phyloP scores from a whole-genome alignment of 2,113 vertebrate species.

The Pardalotus punctatus region DNA sequence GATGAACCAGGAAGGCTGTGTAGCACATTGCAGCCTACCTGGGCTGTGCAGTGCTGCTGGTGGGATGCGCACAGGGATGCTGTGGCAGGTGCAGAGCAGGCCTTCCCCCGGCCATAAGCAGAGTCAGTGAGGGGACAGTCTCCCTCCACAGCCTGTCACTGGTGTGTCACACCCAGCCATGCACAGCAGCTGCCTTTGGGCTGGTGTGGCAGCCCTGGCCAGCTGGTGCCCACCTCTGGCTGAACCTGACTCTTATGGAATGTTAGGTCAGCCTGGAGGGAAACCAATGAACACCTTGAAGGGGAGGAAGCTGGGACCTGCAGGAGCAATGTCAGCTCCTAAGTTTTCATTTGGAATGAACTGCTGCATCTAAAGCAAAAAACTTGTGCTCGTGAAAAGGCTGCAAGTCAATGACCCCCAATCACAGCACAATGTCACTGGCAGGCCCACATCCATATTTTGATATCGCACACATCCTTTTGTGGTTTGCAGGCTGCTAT shows the following conservation, averaged over 20 bases:
- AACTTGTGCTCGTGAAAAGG: background rate
- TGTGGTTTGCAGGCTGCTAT: background rate
- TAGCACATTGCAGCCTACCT: background rate
- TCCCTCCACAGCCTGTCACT: background rate
- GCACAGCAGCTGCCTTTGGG: background rate
- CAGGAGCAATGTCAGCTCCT: background rate
- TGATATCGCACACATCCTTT: background rate
- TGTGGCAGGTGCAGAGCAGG: background rate
- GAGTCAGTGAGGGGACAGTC: no score
- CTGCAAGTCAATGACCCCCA: background rate
- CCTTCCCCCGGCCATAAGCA: background rate
- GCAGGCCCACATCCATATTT: background rate
- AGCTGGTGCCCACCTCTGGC: background rate
- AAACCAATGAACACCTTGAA: background rate
- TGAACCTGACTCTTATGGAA: rapidly evolving
- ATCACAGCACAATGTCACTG: background rate
- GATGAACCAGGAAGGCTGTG: background rate
- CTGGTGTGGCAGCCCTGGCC: background rate
- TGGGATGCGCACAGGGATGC: background rate
- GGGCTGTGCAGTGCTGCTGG: rapidly evolving
- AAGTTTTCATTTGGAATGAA: background rate
- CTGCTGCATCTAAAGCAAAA: background rate
- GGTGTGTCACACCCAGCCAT: rapidly evolving
- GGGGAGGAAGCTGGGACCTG: background rate
- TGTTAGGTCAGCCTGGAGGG: rapidly evolving